Evolutionary conservation across 53 echinoderm and acorn worm genomes (phyloP).

Genomic region (Holothuria leucospilota): DNA sequence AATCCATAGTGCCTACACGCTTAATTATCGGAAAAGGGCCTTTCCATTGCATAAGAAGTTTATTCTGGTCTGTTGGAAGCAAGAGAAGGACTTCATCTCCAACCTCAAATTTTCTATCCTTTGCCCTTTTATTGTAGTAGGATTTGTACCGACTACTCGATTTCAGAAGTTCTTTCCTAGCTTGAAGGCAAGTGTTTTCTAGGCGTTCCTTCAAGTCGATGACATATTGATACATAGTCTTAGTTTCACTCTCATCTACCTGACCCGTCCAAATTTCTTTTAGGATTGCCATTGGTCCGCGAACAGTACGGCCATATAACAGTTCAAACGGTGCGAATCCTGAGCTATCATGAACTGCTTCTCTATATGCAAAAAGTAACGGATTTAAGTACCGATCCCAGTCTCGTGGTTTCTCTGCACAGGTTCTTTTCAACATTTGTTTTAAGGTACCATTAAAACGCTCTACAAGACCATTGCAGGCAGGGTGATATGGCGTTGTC

Average conservation of each 20-base stretch:
- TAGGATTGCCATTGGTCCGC: constrained; percentile 54
- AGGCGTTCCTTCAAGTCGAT: constrained; percentile 55
- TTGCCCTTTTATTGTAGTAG: constrained; percentile 57
- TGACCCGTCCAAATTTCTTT: constrained; percentile 65
- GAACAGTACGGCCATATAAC: constrained; percentile 59
- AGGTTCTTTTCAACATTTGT: constrained; percentile 59
- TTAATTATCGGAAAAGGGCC: no score
- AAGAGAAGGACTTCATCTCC: constrained; percentile 62
- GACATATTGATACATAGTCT: constrained; percentile 54
- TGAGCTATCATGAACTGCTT: constrained; percentile 42
- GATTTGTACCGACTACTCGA: constrained; percentile 39
- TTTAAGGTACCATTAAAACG: no score
- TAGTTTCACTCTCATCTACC: constrained; percentile 16
- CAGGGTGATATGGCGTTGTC: no score
- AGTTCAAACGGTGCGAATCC: constrained; percentile 70
- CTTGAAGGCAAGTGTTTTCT: constrained; percentile 52
- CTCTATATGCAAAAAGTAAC: constrained; percentile 58
- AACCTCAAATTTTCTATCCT: constrained; percentile 44
- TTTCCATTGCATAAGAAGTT: constrained; percentile 58
- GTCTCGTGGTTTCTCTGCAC: constrained; percentile 47
- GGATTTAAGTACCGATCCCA: no score
- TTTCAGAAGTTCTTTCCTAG: constrained; percentile 42
- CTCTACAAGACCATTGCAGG: no score
- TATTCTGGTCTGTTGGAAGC: constrained; percentile 70
- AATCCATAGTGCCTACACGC: constrained; percentile 9